A percentile compares a stretch with the other conserved stretches of the same genome.
These are phyloP conservation scores for Peromyscus californicus DNA, from an alignment of 2,113 vertebrate genomes.

Conservation along the genomic window DNA sequence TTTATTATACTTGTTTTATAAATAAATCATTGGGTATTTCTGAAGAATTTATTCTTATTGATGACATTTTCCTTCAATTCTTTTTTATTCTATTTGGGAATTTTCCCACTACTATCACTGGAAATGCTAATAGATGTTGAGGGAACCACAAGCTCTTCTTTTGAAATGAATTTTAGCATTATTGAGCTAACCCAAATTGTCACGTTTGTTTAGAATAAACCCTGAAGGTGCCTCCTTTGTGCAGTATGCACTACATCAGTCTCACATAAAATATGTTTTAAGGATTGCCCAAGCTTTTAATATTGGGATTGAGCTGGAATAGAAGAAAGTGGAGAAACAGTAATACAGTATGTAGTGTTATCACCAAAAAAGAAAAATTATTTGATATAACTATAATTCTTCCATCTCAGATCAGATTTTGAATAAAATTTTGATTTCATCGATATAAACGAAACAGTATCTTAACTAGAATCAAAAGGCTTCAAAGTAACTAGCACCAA, in stretches of 20 bases:
- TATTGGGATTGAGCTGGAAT: not conserved
- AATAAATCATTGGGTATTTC: conserved; percentile 42
- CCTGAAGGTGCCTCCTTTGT: not conserved
- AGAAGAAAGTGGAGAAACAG: not conserved
- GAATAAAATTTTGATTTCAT: conserved; percentile 11
- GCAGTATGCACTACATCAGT: not conserved
- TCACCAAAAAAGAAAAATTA: not conserved
- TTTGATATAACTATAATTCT: not conserved
- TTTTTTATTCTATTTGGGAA: conserved; percentile 33
- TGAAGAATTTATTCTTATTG: not conserved
- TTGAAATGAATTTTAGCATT: conserved; percentile 55
- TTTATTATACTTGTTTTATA: not conserved
- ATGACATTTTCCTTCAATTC: conserved; percentile 42
- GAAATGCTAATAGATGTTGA: conserved; percentile 37
- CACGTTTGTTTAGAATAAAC: not conserved
- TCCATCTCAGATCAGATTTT: not conserved
- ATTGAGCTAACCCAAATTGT: not conserved
- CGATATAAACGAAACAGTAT: conserved; percentile 6
- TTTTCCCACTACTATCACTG: not conserved
- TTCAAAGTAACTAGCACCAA: conserved; percentile 10
- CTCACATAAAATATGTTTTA: not conserved
- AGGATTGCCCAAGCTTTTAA: conserved; percentile 23
- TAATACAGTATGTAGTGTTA: not conserved
- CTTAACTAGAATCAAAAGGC: conserved; percentile 27
- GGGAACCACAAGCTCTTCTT: not conserved